Evolutionary conservation across 2,888 invertebrate species (phyloP), one percentile per base, ranked within the genome.

Genomic region (Drosophila leonis): DNA sequence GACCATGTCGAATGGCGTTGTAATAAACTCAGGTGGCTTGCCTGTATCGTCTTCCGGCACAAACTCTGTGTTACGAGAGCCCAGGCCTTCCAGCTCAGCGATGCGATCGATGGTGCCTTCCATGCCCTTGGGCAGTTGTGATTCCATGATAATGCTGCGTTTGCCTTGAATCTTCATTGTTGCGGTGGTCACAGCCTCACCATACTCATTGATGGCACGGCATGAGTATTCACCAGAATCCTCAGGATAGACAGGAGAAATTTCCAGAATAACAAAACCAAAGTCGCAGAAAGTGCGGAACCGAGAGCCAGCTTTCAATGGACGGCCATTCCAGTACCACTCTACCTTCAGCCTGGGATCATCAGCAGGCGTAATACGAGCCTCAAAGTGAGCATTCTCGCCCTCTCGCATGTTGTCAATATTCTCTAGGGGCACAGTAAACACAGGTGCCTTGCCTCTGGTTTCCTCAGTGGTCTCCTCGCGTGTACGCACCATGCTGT

Each of bases 221-320:
- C 98, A 98, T 55, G 97, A 95, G 91, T 97, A 97, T 94, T 97
- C 97, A 20, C 98, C 98, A 31, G 98, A 97, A 92, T 99, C 99
- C 94, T 98, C 98, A 1, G 98, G 98, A 92, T 98, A 98, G 13
- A 98, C 98, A 0, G 99, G 99, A 10, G 98, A 97, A 86, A 99
- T 98, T 94, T 99, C 99, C 78, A 99, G 94, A 81, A 99, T 98
- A 33, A 98, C 98, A 92, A 98, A 98, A 66, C 99, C 99, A 93
- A 99, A 99, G 94, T 99, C 99, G 91, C 98, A 97, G 95, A 98
- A 98, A 35, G 98, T 98, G 80, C 98, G 97, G 94, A 98, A 98
- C 82, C 98, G 95, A 12, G 98, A 97, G 66, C 98, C 98, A 51
- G 97, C 96, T 93, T 96, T 96, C 65, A 97, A 93, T 55, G 97